phyloP scores from a whole-genome alignment of 1,140 invertebrate species.

The Drosophila asahinai region DNA sequence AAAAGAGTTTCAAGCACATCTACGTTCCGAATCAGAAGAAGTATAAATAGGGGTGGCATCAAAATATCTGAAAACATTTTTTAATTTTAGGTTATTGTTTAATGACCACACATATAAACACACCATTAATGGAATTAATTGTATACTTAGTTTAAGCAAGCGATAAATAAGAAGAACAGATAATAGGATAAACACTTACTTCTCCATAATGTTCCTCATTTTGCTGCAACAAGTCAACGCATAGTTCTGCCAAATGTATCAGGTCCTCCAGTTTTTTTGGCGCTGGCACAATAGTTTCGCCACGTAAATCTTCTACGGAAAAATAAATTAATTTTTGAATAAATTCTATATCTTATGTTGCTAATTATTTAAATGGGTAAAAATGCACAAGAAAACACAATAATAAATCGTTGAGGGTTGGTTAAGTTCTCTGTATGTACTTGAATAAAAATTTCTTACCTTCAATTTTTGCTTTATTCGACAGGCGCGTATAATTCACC shows the following conservation, averaged over 20 bases:
- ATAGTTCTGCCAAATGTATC: slow-evolving; percentile 98
- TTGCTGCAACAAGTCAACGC: slow-evolving; percentile 99
- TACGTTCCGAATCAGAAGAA: background rate
- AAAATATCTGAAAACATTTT: background rate
- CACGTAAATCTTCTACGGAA: slow-evolving; percentile 91
- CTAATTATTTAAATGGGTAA: no score
- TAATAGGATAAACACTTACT: slow-evolving; percentile 88
- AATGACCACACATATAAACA: slow-evolving; percentile 4
- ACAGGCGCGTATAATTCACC: slow-evolving; percentile 98
- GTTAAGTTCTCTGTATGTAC: no score
- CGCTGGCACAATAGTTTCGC: slow-evolving; percentile 92
- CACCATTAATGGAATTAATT: background rate
- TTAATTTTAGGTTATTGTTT: background rate
- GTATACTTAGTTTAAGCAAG: slow-evolving; percentile 15
- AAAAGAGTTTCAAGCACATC: slow-evolving; percentile 7
- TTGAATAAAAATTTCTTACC: slow-evolving; percentile 86
- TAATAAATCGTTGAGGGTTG: background rate
- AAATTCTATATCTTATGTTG: background rate
- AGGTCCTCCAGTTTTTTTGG: slow-evolving; percentile 98
- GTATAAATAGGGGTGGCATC: background rate
- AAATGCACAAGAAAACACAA: slow-evolving; percentile 5
- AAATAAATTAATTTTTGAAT: background rate
- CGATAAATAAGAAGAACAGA: background rate
- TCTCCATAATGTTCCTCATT: slow-evolving; percentile 99
- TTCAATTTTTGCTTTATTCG: slow-evolving; percentile 98